Evolutionary conservation across 1,140 invertebrate genomes (phyloP).

Genomic region (Drosophila bipectinata): DNA sequence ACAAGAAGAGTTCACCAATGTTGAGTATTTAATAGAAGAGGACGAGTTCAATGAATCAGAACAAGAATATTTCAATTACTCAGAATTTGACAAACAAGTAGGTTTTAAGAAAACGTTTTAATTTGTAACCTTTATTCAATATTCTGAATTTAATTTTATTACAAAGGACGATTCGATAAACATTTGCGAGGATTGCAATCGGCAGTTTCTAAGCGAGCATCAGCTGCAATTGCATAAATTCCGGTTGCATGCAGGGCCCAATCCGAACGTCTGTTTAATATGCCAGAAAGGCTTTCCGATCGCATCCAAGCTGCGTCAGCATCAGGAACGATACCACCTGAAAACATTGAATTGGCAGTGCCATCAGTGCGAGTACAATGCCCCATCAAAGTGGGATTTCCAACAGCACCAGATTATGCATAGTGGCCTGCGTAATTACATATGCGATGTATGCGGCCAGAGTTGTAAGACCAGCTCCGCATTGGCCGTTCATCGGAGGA

Average conservation of each 20-base stretch:
- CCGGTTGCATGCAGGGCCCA: slow-evolving; percentile 13
- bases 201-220: slow-evolving; percentile 23
- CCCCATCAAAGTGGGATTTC: slow-evolving; percentile 46
- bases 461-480: slow-evolving; percentile 37
- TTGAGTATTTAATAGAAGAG: slow-evolving; percentile 14
- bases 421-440: slow-evolving; percentile 31
- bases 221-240: slow-evolving; percentile 38
- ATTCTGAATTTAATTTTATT: neutral
- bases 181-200: slow-evolving; percentile 35
- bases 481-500: slow-evolving; percentile 45
- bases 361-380: slow-evolving; percentile 30
- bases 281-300: slow-evolving; percentile 25
- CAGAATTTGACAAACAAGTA: neutral
- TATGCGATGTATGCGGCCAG: slow-evolving; percentile 42
- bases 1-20: neutral
- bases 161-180: slow-evolving; percentile 4
- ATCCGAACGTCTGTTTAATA: slow-evolving; percentile 35
- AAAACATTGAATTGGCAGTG: slow-evolving; percentile 37
- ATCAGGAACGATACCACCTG: slow-evolving; percentile 28
- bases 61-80: neutral
- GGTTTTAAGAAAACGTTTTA: neutral
- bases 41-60: slow-evolving; percentile 9
- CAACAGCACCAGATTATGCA: slow-evolving; percentile 30
- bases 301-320: slow-evolving; percentile 30
- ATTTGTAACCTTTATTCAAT: too few species aligned